These are phyloP conservation scores for Bubo blakistoni DNA, from an alignment of 2,113 vertebrate genomes.

Conservation along the genomic window DNA sequence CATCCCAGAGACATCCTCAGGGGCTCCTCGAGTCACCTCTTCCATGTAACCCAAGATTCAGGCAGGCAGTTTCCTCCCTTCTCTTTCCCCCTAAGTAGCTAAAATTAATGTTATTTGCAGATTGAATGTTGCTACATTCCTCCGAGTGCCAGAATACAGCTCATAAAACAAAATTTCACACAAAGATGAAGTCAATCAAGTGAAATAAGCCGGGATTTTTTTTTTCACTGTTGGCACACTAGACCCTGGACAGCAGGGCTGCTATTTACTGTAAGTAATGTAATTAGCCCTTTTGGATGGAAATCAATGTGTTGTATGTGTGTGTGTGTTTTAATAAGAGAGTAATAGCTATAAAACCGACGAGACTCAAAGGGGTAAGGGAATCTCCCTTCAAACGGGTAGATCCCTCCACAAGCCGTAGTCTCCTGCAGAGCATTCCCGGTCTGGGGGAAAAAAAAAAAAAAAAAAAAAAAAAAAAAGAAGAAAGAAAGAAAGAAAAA, in stretches of 20 bases:
- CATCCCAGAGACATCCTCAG: constrained; percentile 35
- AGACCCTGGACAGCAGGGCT: constrained; percentile 72
- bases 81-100: constrained; percentile 40
- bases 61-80: not conserved
- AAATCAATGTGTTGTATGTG: constrained; percentile 60
- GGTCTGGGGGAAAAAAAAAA: too few species aligned
- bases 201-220: constrained; percentile 70
- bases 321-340: constrained; percentile 46
- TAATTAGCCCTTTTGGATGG: constrained; percentile 78
- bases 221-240: constrained; percentile 60
- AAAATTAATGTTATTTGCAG: constrained; percentile 73
- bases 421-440: not conserved
- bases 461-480: not conserved
- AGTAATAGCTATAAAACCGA: constrained; percentile 30
- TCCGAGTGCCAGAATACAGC: constrained; percentile 71
- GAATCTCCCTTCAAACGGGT: constrained; percentile 38
- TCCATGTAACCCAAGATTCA: constrained; percentile 51
- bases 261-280: constrained; percentile 80
- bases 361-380: not conserved
- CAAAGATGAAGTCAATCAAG: constrained; percentile 77
- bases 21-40: constrained; percentile 55
- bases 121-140: constrained; percentile 60
- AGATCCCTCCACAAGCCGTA: not conserved
- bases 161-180: constrained; percentile 76
- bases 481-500: too few species aligned